These are phyloP conservation scores for Zaprionus lachaisei DNA, from an alignment of 1,140 invertebrate species.

Conservation along the genomic window DNA sequence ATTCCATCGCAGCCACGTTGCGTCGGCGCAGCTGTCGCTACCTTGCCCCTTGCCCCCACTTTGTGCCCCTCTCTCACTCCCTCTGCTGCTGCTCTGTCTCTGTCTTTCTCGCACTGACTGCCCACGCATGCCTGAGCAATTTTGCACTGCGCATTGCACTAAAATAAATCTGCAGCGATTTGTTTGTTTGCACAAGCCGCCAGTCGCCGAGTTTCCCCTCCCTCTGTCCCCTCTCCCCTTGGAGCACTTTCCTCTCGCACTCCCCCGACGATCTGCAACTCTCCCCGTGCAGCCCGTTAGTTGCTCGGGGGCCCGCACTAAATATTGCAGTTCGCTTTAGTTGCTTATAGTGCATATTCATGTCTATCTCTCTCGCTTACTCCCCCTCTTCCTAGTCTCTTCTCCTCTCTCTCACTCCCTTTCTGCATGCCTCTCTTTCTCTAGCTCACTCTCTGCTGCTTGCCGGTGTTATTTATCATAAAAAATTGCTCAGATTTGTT, in stretches of 20 bases:
- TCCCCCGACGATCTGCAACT: neutral
- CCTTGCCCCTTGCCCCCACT: neutral
- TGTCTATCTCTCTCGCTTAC: constrained; percentile 3
- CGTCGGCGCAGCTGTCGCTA: constrained; percentile 33
- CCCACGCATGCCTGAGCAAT: constrained; percentile 76
- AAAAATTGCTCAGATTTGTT: constrained; percentile 83
- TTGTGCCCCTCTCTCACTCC: neutral
- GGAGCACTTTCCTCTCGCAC: neutral
- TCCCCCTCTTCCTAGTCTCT: neutral
- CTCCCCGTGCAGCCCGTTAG: constrained; percentile 52
- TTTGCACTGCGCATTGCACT: constrained; percentile 76
- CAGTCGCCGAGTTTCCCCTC: constrained; percentile 31
- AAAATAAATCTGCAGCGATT: constrained; percentile 80
- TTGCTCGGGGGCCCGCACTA: constrained; percentile 65
- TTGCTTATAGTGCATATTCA: constrained; percentile 35
- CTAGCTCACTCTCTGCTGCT: constrained; percentile 13
- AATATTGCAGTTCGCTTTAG: constrained; percentile 63
- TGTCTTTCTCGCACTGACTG: constrained; percentile 29
- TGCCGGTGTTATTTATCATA: constrained; percentile 78
- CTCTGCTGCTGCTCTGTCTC: neutral
- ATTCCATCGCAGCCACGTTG: constrained; percentile 28
- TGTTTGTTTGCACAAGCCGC: constrained; percentile 80
- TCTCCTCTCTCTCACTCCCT: neutral
- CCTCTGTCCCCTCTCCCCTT: neutral
- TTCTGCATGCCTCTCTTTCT: constrained; percentile 1